Base-by-base conservation (phyloP, 2,113 vertebrate genomes). In the Spheniscus mendiculus region DNA sequence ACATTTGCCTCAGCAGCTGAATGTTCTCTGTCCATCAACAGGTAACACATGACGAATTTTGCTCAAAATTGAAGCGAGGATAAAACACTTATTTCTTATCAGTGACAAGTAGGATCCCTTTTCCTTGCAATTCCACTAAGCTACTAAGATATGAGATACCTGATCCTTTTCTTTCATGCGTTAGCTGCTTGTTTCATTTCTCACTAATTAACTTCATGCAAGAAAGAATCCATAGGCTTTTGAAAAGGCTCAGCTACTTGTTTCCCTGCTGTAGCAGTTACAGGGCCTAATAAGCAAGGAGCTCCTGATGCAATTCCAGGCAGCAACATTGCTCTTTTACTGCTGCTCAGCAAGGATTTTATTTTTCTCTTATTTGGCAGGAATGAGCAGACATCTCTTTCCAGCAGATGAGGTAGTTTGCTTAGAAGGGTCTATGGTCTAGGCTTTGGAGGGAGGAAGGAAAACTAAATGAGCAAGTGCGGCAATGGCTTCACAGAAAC, bases 131-230 rank as follows among this genome's bases (percentile, higher is more conserved):
- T 92, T 92, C 67, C 69, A 83, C 69, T 52, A 65, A 95, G 89
- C 59, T 78, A 81, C 67, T 58, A 52, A 95, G 72, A 93, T 90
- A 88, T 9, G 18, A 87, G 76, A 92, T 84, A 89, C 27, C 34
- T 89, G 84, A 93, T 91, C 65, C 62, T 89, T 88, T 85, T 72
- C 65, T 79, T 95, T 97, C 69, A 72, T 8, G 10, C 4, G 1
- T 66, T 91, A 78, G 55, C 77, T 79, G 65, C 93, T 95, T 69
- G 19, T 93, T 94, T 95, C 83, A 86, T 95, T 95, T 97, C 89
- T 82, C 52, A 49, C 36, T 93, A 95, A 91, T 95, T 94, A 95
- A 92, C 52, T 94, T 93, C 89, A 95, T 89, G 70, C 77, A 94
- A 84, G 77, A 92, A 93, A 82, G 83, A 96, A 93, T 93, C 77